phyloP scores from a whole-genome alignment of 2,888 invertebrate genomes.

The Micoletzkya japonica region DNA sequence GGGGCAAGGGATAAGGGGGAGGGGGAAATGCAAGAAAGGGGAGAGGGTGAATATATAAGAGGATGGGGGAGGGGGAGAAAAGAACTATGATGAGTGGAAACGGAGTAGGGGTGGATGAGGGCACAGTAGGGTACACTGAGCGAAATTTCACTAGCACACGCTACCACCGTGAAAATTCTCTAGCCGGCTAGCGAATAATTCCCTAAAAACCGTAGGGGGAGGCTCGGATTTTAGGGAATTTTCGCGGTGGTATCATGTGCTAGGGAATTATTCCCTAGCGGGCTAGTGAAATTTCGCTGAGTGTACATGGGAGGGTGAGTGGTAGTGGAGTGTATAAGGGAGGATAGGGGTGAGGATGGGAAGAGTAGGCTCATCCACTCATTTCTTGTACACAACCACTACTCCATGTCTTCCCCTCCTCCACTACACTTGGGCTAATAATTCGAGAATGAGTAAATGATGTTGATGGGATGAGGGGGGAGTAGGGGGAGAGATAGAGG shows the following conservation, averaged over 20 bases:
- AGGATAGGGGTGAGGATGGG: no score
- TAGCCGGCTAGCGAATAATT: constrained; percentile 2
- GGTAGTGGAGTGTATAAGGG: neutral
- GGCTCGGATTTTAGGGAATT: neutral
- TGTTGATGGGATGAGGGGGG: neutral
- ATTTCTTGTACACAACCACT: no score
- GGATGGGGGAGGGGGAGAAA: no score
- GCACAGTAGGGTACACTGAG: neutral
- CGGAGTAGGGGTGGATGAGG: neutral
- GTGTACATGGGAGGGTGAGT: neutral
- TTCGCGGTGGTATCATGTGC: neutral
- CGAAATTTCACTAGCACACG: neutral
- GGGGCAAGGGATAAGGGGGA: no score
- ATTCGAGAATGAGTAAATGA: no score
- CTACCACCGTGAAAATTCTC: neutral
- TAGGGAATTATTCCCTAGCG: constrained; percentile 14
- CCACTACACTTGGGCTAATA: no score
- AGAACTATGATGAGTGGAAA: no score
- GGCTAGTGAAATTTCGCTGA: no score
- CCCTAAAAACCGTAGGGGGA: neutral
- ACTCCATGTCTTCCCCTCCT: no score
- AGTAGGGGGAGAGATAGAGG: neutral
- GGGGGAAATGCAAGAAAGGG: no score
- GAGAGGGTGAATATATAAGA: no score
- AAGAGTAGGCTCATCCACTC: no score